These are phyloP conservation scores for Meandrina meandrites DNA, from an alignment of 92 coral and sea anemone genomes.

Conservation along the genomic window DNA sequence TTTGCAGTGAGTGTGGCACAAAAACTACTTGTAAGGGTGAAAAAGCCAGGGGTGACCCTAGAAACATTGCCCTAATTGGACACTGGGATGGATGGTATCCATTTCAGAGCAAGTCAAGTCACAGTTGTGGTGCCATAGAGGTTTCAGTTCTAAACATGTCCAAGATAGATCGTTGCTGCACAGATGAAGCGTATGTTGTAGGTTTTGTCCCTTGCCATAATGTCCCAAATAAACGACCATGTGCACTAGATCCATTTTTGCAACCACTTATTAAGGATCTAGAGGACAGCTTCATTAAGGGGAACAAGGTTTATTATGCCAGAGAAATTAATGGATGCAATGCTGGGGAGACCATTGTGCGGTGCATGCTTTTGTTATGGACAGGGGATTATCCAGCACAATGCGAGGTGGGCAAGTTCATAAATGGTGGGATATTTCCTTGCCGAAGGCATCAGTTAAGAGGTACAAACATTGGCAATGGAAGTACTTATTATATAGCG, in stretches of 20 bases:
- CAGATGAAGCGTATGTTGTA: slow-evolving; percentile 15
- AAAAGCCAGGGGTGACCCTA: slow-evolving; percentile 20
- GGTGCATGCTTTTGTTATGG: slow-evolving; percentile 35
- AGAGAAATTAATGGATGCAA: slow-evolving; percentile 19
- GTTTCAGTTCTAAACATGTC: slow-evolving; percentile 27
- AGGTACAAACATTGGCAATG: slow-evolving; percentile 38
- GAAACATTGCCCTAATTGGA: slow-evolving; percentile 27
- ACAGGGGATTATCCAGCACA: slow-evolving; percentile 51
- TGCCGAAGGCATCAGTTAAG: slow-evolving; percentile 49
- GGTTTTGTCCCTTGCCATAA: slow-evolving; percentile 29
- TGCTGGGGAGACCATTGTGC: slow-evolving; percentile 33
- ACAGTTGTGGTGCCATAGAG: slow-evolving; percentile 33
- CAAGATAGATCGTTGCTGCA: slow-evolving; percentile 17
- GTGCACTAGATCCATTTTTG: slow-evolving; percentile 25
- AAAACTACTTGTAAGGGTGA: slow-evolving; percentile 9
- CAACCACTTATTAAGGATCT: slow-evolving; percentile 16
- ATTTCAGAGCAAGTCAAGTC: slow-evolving; percentile 11
- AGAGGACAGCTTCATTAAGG: slow-evolving; percentile 15
- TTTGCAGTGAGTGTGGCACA: slow-evolving; percentile 35
- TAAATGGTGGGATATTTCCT: slow-evolving; percentile 49
- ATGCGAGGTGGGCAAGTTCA: slow-evolving; percentile 63
- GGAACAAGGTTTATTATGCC: slow-evolving; percentile 49
- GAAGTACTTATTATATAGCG: slow-evolving; percentile 49
- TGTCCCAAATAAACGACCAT: slow-evolving; percentile 12
- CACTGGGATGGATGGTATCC: slow-evolving; percentile 46